These are phyloP conservation scores for Eumaeus atala DNA, from an alignment of 1,140 invertebrate genomes.

Conservation along the genomic window DNA sequence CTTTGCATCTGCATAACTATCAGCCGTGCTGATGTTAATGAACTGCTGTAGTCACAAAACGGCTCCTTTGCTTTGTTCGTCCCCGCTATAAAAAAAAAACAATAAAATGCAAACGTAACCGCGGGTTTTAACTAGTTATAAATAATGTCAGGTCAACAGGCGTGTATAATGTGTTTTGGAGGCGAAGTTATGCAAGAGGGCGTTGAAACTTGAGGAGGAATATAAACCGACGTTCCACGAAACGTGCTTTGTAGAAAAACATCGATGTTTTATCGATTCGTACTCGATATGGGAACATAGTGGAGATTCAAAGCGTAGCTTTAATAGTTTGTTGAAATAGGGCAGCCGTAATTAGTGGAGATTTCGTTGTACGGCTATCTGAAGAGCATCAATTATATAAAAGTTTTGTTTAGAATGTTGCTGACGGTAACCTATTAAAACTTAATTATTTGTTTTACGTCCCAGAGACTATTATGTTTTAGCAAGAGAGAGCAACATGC, in stretches of 20 bases:
- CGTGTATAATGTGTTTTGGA: slow-evolving; percentile 37
- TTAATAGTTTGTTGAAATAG: slow-evolving; percentile 44
- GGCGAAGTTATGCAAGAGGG: slow-evolving; percentile 57
- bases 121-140: slow-evolving; percentile 1
- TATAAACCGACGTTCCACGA: slow-evolving; percentile 48
- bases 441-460: too few species aligned
- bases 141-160: slow-evolving; percentile 10
- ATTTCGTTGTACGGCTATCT: slow-evolving; percentile 16
- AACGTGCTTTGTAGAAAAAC: slow-evolving; percentile 68
- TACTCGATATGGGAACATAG: slow-evolving; percentile 60
- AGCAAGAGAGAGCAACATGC: too few species aligned
- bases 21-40: too few species aligned
- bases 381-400: slow-evolving; percentile 3
- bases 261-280: slow-evolving; percentile 57
- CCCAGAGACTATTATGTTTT: too few species aligned
- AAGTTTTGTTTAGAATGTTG: neutral
- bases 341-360: slow-evolving; percentile 31
- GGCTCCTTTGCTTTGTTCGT: too few species aligned
- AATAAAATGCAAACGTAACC: neutral
- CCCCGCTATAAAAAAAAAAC: too few species aligned
- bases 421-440: neutral
- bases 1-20: too few species aligned
- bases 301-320: slow-evolving; percentile 51
- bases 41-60: too few species aligned
- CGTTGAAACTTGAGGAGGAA: slow-evolving; percentile 45